Base-by-base conservation (phyloP, 2,888 invertebrate genomes). In the Melinopterus prodromus region DNA sequence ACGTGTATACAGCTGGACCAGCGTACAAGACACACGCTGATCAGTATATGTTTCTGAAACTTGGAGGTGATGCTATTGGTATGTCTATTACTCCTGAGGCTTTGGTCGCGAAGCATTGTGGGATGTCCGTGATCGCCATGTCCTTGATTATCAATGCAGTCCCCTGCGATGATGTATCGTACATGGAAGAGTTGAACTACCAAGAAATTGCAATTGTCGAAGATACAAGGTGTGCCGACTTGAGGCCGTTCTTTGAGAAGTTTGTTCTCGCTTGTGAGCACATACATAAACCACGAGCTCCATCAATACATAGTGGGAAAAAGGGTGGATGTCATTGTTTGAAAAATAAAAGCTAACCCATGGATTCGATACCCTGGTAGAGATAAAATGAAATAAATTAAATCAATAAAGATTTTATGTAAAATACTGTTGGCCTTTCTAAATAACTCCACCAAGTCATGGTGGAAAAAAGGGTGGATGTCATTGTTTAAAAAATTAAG, bases 1-100 rank as follows among this genome's bases (percentile, higher is more conserved):
- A 98, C 90, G 94, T 95, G 0, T 96, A 97, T 88, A 91, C 97
- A n/a, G 97, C 96, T 2, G 98, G 98, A 0, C 98, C 98, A 0
- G 95, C 95, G 88, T 99, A 94, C 87, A 98, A 99, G 89, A 98
- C 98, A 0, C 35, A 36, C 9, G 96, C 98, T 0, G 98, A 99
- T 89, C 90, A 97, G 74, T 92, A 91, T 83, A 94, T 96, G 90
- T 90, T 98, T 78, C 92, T 93, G 84, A 92, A 93, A 87, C 90
- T 96, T 72, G 96, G 96, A 35, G 94, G 94, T 7, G 96, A 96
- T 86, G 95, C 95, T 7, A 95, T 96, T 6, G 96, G 96, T 89
- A 92, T 93, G 95, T 93, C 92, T 0, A 92, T 92, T 5, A 92
- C 93, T 7, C 93, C 93, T 80, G 93, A 93, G 90, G 91, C 91